Conservation (phyloP, 2,113 vertebrate species). For the Rhynchopsitta pachyrhyncha region DNA sequence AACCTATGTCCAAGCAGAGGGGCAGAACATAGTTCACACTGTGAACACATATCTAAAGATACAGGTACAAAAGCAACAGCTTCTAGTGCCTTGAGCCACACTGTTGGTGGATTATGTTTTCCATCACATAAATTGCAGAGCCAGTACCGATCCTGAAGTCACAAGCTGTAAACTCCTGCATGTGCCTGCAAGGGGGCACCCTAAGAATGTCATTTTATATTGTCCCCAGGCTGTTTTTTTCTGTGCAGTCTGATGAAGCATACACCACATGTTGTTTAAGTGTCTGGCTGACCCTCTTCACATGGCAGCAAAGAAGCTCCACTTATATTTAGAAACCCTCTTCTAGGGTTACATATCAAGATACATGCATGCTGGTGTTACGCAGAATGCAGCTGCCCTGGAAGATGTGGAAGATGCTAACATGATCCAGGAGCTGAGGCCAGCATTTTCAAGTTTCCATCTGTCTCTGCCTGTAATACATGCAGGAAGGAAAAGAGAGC, state of each 20-base stretch:
- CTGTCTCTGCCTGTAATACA: slow-evolving; percentile 80
- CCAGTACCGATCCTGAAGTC: background rate
- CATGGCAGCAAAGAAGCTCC: background rate
- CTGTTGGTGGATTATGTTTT: background rate
- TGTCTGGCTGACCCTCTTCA: slow-evolving; percentile 7
- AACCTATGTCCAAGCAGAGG: background rate
- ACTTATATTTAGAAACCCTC: slow-evolving; percentile 81
- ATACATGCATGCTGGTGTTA: slow-evolving; percentile 75
- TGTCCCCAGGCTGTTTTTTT: background rate
- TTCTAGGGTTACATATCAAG: slow-evolving; percentile 84
- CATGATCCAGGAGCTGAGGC: slow-evolving; percentile 77
- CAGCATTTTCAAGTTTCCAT: slow-evolving; percentile 75
- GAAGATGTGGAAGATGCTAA: slow-evolving; percentile 63
- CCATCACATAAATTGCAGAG: background rate
- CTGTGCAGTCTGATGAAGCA: background rate
- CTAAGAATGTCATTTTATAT: background rate
- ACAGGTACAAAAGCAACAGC: background rate
- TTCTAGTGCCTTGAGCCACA: background rate
- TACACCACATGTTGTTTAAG: background rate
- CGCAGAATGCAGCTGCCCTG: slow-evolving; percentile 79
- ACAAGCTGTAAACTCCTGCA: background rate
- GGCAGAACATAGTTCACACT: background rate
- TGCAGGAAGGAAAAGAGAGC: slow-evolving; percentile 23
- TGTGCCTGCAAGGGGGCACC: background rate
- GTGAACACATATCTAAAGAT: background rate